These are phyloP conservation scores for Spilogale gracilis DNA, from an alignment of 2,113 vertebrate species.

Conservation along the genomic window DNA sequence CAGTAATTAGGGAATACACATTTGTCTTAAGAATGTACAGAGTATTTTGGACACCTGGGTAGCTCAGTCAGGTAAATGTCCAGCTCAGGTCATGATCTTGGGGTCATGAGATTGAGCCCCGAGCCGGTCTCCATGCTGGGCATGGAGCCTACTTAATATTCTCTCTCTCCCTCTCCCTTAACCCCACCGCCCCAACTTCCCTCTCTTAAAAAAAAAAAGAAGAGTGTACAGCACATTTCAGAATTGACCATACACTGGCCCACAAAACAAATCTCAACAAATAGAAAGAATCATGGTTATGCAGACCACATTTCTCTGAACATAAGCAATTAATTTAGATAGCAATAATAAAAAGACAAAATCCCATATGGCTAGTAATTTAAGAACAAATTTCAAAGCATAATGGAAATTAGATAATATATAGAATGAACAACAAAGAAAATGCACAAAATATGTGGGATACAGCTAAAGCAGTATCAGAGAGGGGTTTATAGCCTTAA, in stretches of 20 bases:
- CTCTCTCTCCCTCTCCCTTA: background rate
- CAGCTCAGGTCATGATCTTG: background rate
- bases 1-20: background rate
- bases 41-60: background rate
- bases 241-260: background rate
- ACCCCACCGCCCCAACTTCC: background rate
- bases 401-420: conserved; percentile 3
- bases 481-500: background rate
- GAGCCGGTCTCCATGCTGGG: accelerated
- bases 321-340: conserved; percentile 3
- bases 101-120: background rate
- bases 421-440: conserved; percentile 37
- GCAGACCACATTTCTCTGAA: background rate
- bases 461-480: background rate
- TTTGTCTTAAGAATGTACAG: background rate
- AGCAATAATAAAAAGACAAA: conserved; percentile 27
- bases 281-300: background rate
- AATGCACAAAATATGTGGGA: background rate
- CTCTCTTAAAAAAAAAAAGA: background rate
- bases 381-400: conserved; percentile 3
- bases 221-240: background rate
- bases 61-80: background rate
- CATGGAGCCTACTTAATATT: background rate
- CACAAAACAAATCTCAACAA: conserved; percentile 41
- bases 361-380: background rate